Percentiles rank a stretch among this genome's conserved stretches.
Evolutionary conservation across 2,888 invertebrate species (phyloP).

Genomic region (Trisateles emortualis): DNA sequence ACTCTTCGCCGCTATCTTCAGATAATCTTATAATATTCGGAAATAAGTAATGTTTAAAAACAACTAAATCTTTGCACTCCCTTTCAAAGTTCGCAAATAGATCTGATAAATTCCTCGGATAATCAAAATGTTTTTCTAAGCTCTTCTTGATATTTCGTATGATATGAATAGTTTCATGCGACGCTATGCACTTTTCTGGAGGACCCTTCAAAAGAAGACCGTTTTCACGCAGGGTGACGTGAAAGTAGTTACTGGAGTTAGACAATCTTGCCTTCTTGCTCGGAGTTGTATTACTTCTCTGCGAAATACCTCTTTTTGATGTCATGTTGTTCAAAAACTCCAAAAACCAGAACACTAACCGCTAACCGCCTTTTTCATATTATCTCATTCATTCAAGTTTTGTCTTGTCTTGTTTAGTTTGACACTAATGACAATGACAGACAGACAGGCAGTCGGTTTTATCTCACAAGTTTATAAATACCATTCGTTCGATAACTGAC

Average conservation of each 20-base stretch:
- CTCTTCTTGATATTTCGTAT: slow-evolving; percentile 72
- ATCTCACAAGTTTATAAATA: too few relatives aligned
- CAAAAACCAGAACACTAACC: neutral
- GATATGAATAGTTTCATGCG: slow-evolving; percentile 79
- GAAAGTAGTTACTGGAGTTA: slow-evolving; percentile 57
- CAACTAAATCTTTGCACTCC: slow-evolving; percentile 53
- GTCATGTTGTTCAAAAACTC: slow-evolving; percentile 35
- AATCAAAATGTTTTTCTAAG: slow-evolving; percentile 75
- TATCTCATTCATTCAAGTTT: too few relatives aligned
- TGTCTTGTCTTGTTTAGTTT: neutral
- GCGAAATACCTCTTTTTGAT: slow-evolving; percentile 56
- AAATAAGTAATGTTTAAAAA: slow-evolving; percentile 71
- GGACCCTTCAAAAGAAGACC: slow-evolving; percentile 68
- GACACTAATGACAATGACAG: too few relatives aligned
- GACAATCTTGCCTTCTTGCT: slow-evolving; percentile 59
- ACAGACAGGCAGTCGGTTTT: too few relatives aligned
- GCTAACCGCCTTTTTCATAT: too few relatives aligned
- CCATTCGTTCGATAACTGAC: too few relatives aligned
- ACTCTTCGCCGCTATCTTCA: slow-evolving; percentile 63
- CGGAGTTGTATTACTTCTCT: slow-evolving; percentile 48
- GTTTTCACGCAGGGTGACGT: slow-evolving; percentile 64
- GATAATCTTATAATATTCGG: slow-evolving; percentile 69
- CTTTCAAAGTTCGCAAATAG: slow-evolving; percentile 69
- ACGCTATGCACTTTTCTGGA: slow-evolving; percentile 66
- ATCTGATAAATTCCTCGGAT: slow-evolving; percentile 85